phyloP scores from a whole-genome alignment of 1,140 invertebrate species.

The Tribolium castaneum region DNA sequence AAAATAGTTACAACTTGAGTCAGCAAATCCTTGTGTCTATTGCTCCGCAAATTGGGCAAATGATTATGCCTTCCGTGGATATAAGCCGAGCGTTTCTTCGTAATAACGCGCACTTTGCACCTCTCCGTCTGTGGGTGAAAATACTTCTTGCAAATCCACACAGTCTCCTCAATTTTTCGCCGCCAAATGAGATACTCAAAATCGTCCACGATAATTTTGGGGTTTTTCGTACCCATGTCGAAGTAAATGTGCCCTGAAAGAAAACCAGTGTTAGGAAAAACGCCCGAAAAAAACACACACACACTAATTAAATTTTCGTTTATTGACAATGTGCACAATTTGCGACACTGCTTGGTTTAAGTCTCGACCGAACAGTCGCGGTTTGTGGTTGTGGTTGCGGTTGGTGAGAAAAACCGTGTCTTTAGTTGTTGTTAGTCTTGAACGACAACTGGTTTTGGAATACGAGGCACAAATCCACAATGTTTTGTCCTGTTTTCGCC shows the following conservation, averaged over 20 bases:
- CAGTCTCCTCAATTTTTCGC: slow-evolving; percentile 45
- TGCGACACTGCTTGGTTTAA: background rate
- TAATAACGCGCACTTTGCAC: slow-evolving; percentile 49
- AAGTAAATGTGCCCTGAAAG: slow-evolving; percentile 54
- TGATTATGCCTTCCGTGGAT: slow-evolving; percentile 50
- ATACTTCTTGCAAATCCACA: slow-evolving; percentile 46
- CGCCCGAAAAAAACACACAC: too few species aligned
- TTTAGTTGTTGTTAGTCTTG: slow-evolving; percentile 51
- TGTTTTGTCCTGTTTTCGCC: slow-evolving; percentile 51
- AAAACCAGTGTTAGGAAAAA: too few species aligned
- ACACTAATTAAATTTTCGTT: background rate
- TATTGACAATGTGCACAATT: background rate
- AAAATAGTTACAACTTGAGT: slow-evolving; percentile 46
- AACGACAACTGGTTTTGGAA: slow-evolving; percentile 52
- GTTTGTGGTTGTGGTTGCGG: slow-evolving; percentile 50
- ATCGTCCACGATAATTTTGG: slow-evolving; percentile 52
- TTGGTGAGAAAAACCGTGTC: slow-evolving; percentile 50
- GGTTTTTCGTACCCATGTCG: slow-evolving; percentile 52
- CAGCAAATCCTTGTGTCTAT: slow-evolving; percentile 31
- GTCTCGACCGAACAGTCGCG: background rate
- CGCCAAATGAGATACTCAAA: slow-evolving; percentile 50
- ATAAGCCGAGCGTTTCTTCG: slow-evolving; percentile 32
- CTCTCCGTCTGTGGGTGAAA: slow-evolving; percentile 13
- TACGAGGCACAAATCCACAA: slow-evolving; percentile 55
- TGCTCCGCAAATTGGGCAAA: slow-evolving; percentile 11